Evolutionary conservation across 2,113 vertebrate species (phyloP), one percentile per base, ranked within the genome.

Genomic region (Motacilla tschutschensis): DNA sequence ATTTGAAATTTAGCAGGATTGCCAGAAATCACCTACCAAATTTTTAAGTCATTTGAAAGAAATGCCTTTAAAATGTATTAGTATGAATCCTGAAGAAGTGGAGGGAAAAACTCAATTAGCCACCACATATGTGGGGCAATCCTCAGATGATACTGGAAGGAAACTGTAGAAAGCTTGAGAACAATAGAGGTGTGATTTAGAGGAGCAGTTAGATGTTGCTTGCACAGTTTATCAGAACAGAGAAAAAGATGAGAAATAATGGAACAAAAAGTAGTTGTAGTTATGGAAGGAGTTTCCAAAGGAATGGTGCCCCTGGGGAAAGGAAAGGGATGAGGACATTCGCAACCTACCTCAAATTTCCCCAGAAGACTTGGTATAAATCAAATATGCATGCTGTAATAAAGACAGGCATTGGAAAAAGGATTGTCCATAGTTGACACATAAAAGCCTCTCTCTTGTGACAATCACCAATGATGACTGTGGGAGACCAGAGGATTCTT

Each of bases 391-490:
- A 38, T 26, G 5, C 17, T 55, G 62, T 28, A 47, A 40, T 14
- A 18, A 47, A 33, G 3, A 14, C 0, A 0, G 18, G 29, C 29
- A 18, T 14, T 47, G 62, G 62, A 40, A 57, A 38, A 57, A 11
- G 11, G 14, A 57, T 33, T 47, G 22, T n/a, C 41, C 1, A 1
- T 41, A 47, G 50, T 0, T n/a, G 62, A 33, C n/a, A 40, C 7
- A 17, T 40, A 40, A 40, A 66, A 17, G 6, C 8, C 5, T 8
- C 5, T 3, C 14, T 55, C 41, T 66, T 0, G 0, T 47, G 35
- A 15, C 17, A 18, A 46, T 21, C 62, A 22, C 14, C 2, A 1
- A 4, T 6, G 17, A n/a, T 26, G 51, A 14, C 10, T 47, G 33
- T 14, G 33, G 33, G 17, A 28, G 14, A 17, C 17, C 33, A 28